Conservation (phyloP, 1,140 invertebrate species). For the Drosophila navojoa region DNA sequence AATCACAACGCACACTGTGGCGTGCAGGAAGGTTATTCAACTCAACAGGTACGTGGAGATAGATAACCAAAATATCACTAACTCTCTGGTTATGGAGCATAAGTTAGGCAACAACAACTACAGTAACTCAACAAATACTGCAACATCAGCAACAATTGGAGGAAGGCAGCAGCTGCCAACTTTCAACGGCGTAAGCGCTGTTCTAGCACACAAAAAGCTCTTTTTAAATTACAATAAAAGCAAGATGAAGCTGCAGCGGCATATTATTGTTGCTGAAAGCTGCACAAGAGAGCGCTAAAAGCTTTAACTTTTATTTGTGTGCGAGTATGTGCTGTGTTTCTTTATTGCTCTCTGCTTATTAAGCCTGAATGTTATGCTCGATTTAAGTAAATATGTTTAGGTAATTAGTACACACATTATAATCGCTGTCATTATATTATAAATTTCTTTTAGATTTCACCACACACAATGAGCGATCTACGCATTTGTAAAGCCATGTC, state of each 20-base stretch:
- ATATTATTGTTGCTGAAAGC: constrained; percentile 23
- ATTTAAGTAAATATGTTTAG: constrained; percentile 10
- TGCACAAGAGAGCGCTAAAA: constrained; percentile 26
- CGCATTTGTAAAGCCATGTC: constrained; percentile 64
- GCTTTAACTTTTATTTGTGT: constrained; percentile 42
- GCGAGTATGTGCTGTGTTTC: not conserved
- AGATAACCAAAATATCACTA: constrained; percentile 10
- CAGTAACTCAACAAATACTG: not conserved
- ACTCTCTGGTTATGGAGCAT: not conserved
- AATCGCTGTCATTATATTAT: constrained; percentile 1
- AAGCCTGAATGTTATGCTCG: constrained; percentile 24
- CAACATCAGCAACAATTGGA: constrained; percentile 34
- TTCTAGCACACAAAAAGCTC: constrained; percentile 37
- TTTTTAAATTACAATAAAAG: constrained; percentile 7
- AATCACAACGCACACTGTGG: constrained; percentile 5
- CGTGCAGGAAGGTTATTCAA: constrained; percentile 52
- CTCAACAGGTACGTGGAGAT: constrained; percentile 13
- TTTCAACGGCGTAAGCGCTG: constrained; percentile 34
- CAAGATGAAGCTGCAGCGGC: constrained; percentile 37
- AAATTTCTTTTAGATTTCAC: not conserved
- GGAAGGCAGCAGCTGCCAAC: not conserved
- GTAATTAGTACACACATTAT: constrained; percentile 15
- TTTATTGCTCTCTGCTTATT: not conserved
- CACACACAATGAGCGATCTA: constrained; percentile 43
- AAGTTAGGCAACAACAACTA: not conserved